Conservation (phyloP, 23 tunicate species). For the Diplosoma virens region DNA sequence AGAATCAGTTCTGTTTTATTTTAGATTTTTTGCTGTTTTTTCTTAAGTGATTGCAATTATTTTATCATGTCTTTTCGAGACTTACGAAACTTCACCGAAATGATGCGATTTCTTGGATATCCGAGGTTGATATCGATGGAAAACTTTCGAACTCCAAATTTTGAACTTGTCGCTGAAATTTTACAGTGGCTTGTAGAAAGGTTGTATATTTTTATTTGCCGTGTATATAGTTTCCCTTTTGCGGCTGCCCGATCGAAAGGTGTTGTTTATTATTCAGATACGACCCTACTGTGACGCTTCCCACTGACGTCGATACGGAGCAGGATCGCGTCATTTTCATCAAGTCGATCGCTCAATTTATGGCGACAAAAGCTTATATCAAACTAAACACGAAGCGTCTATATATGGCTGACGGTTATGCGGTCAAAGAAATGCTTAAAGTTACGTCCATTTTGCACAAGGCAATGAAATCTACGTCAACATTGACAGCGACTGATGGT, state of each 20-base stretch:
- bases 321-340: constrained; percentile 95
- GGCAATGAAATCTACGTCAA: constrained; percentile 69
- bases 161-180: constrained; percentile 87
- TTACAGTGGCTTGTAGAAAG: constrained; percentile 77
- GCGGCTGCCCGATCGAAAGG: background rate
- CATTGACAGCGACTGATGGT: constrained; percentile 25
- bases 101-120: constrained; percentile 90
- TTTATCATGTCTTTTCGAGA: constrained; percentile 97
- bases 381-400: constrained; percentile 91
- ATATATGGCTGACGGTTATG: constrained; percentile 98
- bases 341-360: constrained; percentile 88
- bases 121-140: constrained; percentile 94
- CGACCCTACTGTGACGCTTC: constrained; percentile 81
- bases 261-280: constrained; percentile 36
- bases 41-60: too few relatives aligned
- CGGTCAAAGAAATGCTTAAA: constrained; percentile 93
- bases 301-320: constrained; percentile 86
- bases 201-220: constrained; percentile 2
- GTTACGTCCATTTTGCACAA: constrained; percentile 55
- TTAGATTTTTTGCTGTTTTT: too few relatives aligned
- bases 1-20: too few relatives aligned
- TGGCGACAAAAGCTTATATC: constrained; percentile 87
- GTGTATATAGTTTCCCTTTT: background rate
- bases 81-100: constrained; percentile 92
- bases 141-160: constrained; percentile 83